Base-by-base conservation (phyloP, 2,797 vertebrate genomes). In the Heteromormyrus szaboi region DNA sequence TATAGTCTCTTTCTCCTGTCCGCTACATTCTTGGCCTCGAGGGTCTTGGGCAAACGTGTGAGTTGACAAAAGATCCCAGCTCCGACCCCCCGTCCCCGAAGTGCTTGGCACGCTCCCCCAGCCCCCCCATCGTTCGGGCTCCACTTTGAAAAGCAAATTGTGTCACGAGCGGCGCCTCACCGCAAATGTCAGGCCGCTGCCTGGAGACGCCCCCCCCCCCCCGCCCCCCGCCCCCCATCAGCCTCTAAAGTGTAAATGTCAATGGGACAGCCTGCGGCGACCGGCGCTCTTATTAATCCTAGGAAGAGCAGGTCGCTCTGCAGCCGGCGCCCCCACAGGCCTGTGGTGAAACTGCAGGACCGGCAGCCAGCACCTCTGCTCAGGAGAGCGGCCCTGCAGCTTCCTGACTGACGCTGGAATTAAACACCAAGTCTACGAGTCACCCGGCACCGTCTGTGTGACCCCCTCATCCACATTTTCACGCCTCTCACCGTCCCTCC, bases 221-320 rank as follows among this genome's bases (percentile, higher is more conserved):
- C n/a, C n/a, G n/a, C n/a, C n/a, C n/a, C 59, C 62, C 37, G 12
- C 56, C 22, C 56, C 9, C 29, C n/a, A 0, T 3, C 54, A 44
- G 59, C 48, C 59, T 89, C 88, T 72, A 53, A 86, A 41, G 83
- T 86, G 88, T 86, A 89, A 89, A 89, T 85, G 88, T 89, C 88
- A 89, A 86, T 51, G 59, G 84, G 46, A 86, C 7, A 12, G 88
- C 88, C 88, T 7, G 59, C 25, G 53, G 88, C 83, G 19, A 51
- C 56, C 46, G 29, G 22, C 19, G 29, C 83, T 86, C 46, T 54
- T 76, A 89, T 86, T 86, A 86, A 86, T 89, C 48, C 48, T 1
- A 54, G 51, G 11, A 46, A 88, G 72, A 88, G 54, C 22, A 56
- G 41, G 37, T 25, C 44, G 9, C 54, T n/a, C 51, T 19, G 22